phyloP scores from a whole-genome alignment of 1,140 invertebrate genomes.

The Atopsyche davidsoni region DNA sequence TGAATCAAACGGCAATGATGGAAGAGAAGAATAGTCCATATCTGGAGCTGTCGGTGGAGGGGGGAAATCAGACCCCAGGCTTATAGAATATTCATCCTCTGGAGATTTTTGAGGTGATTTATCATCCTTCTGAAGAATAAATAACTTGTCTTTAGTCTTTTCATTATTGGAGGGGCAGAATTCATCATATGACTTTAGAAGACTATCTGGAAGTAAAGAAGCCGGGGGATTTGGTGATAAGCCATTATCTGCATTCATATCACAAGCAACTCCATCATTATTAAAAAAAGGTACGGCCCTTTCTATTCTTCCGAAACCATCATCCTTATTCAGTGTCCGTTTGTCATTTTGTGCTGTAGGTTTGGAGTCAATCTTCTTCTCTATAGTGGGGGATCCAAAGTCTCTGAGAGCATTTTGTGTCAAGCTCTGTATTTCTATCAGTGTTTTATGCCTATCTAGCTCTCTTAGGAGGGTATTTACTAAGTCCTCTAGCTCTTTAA shows the following conservation, averaged over 20 bases:
- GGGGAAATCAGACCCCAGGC: slow-evolving; percentile 17
- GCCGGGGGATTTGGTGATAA: background rate
- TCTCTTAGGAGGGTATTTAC: slow-evolving; percentile 47
- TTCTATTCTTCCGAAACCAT: slow-evolving; percentile 26
- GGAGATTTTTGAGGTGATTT: background rate
- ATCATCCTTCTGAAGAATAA: background rate
- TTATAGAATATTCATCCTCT: background rate
- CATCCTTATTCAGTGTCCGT: slow-evolving; percentile 6
- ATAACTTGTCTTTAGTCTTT: slow-evolving; percentile 9
- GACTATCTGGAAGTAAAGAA: slow-evolving; percentile 6
- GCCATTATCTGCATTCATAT: slow-evolving; percentile 10
- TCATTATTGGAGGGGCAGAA: slow-evolving; percentile 21
- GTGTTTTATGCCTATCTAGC: slow-evolving; percentile 50
- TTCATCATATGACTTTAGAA: slow-evolving; percentile 28
- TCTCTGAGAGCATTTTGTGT: slow-evolving; percentile 48
- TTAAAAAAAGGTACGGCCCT: slow-evolving; percentile 28
- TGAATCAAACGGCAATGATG: slow-evolving; percentile 1
- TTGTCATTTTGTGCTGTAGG: slow-evolving; percentile 1
- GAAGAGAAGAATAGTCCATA: too few species aligned
- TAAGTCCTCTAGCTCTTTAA: slow-evolving; percentile 40
- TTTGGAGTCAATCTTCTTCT: slow-evolving; percentile 18
- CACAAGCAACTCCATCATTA: slow-evolving; percentile 20
- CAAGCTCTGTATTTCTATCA: slow-evolving; percentile 46
- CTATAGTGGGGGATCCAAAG: slow-evolving; percentile 40
- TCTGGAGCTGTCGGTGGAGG: slow-evolving; percentile 3